phyloP scores from a whole-genome alignment of 2,797 vertebrate species.

The Valencia hispanica region DNA sequence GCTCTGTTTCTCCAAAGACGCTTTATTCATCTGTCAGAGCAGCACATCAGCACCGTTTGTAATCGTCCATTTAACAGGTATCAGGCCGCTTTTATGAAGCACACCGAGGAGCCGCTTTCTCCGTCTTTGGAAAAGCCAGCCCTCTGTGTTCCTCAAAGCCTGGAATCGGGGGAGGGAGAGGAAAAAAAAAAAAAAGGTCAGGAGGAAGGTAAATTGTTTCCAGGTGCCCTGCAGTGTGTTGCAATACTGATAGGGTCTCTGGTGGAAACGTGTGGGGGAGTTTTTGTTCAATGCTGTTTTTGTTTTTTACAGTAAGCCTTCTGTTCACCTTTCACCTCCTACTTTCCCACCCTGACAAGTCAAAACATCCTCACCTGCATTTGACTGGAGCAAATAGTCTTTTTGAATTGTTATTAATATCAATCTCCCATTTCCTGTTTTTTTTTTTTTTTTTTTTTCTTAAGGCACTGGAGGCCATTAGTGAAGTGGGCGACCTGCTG shows the following conservation, averaged over 20 bases:
- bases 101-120: slow-evolving; percentile 70
- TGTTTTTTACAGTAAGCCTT: slow-evolving; percentile 30
- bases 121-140: slow-evolving; percentile 81
- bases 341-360: slow-evolving; percentile 19
- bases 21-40: slow-evolving; percentile 76
- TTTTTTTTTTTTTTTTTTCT: slow-evolving; percentile 1
- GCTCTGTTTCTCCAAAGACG: slow-evolving; percentile 64
- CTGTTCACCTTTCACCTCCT: slow-evolving; percentile 46
- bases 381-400: not conserved
- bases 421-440: slow-evolving; percentile 18
- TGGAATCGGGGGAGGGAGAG: slow-evolving; percentile 72
- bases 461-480: slow-evolving; percentile 90
- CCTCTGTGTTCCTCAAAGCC: slow-evolving; percentile 73
- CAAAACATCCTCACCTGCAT: slow-evolving; percentile 18
- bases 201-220: slow-evolving; percentile 84
- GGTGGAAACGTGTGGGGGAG: slow-evolving; percentile 56
- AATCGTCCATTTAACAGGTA: slow-evolving; percentile 72
- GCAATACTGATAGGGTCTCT: slow-evolving; percentile 66
- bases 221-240: slow-evolving; percentile 77
- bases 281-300: slow-evolving; percentile 59
- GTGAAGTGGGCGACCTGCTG: slow-evolving; percentile 92
- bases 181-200: slow-evolving; percentile 55
- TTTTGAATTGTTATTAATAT: slow-evolving; percentile 9
- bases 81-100: slow-evolving; percentile 82
- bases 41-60: slow-evolving; percentile 73